Evolutionary conservation across 2,888 invertebrate genomes (phyloP).

Genomic region (Rotaria magnacalcarata): DNA sequence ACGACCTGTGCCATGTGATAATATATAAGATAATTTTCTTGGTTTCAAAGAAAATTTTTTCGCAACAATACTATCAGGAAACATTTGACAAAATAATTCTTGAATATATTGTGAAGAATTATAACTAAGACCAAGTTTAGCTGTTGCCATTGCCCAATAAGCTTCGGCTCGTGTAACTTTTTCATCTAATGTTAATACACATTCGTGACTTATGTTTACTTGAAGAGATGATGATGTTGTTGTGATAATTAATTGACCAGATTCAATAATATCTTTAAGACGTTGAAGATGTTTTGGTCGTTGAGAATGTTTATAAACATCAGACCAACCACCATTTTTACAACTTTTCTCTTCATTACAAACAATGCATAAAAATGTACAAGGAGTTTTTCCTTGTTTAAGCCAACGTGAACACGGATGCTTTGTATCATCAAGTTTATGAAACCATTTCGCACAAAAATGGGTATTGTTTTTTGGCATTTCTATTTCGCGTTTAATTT

Average conservation of each 20-base stretch:
- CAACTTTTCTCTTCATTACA: constrained; percentile 28
- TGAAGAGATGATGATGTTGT: neutral
- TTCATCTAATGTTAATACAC: constrained; percentile 14
- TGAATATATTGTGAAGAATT: neutral
- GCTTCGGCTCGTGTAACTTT: neutral
- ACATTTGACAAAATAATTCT: neutral
- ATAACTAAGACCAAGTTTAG: constrained; percentile 20
- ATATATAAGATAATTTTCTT: constrained; percentile 24
- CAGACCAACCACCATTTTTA: constrained; percentile 22
- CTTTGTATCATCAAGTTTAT: neutral
- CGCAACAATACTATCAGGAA: neutral
- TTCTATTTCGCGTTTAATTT: neutral
- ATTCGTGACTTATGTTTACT: neutral
- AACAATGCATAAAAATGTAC: constrained; percentile 15
- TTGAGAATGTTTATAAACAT: constrained; percentile 5
- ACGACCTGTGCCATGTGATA: constrained; percentile 23
- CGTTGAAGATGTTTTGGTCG: neutral
- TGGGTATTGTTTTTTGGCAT: neutral
- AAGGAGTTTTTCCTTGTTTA: neutral
- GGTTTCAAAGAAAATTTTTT: neutral
- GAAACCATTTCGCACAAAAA: neutral
- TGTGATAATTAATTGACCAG: neutral
- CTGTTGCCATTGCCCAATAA: neutral
- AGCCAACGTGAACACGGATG: constrained; percentile 10
- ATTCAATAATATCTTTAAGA: neutral